Percentiles rank a stretch among this genome's conserved stretches.
Evolutionary conservation across 2,888 invertebrate genomes (phyloP).

Genomic region (Microctonus hyperodae): DNA sequence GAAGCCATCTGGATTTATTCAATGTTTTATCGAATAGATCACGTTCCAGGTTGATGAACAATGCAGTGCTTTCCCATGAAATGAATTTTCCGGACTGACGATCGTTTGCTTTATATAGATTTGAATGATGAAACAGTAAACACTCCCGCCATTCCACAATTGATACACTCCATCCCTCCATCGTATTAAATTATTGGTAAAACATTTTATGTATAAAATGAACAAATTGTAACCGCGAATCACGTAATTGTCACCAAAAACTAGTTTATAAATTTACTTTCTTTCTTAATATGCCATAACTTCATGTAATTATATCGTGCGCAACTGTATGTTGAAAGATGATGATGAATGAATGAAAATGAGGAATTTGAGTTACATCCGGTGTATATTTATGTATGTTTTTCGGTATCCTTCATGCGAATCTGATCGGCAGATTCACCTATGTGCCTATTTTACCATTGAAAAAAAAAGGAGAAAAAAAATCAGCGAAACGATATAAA

Average conservation of each 20-base stretch:
- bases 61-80: slow-evolving; percentile 49
- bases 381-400: neutral
- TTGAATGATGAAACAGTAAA: slow-evolving; percentile 39
- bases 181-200: neutral
- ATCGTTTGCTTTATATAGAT: slow-evolving; percentile 57
- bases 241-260: slow-evolving; percentile 11
- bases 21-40: slow-evolving; percentile 26
- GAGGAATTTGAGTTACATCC: neutral
- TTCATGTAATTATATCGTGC: neutral
- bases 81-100: slow-evolving; percentile 47
- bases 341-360: slow-evolving; percentile 1
- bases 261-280: neutral
- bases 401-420: neutral
- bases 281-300: neutral
- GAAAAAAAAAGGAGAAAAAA: neutral
- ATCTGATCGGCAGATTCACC: slow-evolving; percentile 6
- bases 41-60: slow-evolving; percentile 22
- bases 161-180: neutral
- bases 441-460: slow-evolving; percentile 1
- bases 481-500: slow-evolving; percentile 10
- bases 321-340: neutral
- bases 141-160: neutral
- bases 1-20: slow-evolving; percentile 40
- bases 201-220: neutral
- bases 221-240: slow-evolving; percentile 7